Evolutionary conservation across 2,797 vertebrate species (phyloP).

Genomic region (Acrocephalus scirpaceus): DNA sequence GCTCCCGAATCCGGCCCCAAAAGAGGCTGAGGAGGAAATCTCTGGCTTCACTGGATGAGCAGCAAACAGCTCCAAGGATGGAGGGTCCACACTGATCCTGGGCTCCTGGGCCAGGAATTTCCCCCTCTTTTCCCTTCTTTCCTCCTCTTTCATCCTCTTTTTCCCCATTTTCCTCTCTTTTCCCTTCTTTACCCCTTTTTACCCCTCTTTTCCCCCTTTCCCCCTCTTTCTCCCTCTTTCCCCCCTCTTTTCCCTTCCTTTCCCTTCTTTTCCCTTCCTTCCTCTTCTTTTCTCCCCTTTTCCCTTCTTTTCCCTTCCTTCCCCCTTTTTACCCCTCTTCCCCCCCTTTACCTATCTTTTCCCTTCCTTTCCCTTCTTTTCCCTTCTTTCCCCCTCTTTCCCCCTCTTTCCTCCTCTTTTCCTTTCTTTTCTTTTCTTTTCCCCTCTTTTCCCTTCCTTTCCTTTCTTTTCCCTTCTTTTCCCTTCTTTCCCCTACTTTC

Average conservation of each 20-base stretch:
- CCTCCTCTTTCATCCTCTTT: too few relatives aligned
- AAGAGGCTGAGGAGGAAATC: background rate
- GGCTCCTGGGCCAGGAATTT: background rate
- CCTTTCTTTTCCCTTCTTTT: background rate
- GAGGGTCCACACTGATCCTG: background rate
- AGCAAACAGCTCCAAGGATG: rapidly evolving
- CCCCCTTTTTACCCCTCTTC: background rate
- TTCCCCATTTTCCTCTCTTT: too few relatives aligned
- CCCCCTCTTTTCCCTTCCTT: too few relatives aligned
- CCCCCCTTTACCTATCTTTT: rapidly evolving
- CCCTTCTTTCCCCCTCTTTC: too few relatives aligned
- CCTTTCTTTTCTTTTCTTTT: background rate
- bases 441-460: too few relatives aligned
- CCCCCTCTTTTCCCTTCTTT: background rate
- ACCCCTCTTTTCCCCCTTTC: too few relatives aligned
- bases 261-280: too few relatives aligned
- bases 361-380: too few relatives aligned
- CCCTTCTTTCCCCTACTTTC: too few relatives aligned
- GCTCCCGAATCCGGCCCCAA: background rate
- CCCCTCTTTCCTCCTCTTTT: background rate
- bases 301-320: too few relatives aligned
- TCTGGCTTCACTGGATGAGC: background rate
- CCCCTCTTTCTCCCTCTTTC: background rate
- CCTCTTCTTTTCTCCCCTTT: too few relatives aligned
- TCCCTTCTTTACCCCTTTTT: too few relatives aligned